Evolutionary conservation across 1,140 invertebrate species (phyloP), one percentile per base, ranked within the genome.

Genomic region (Cepaea nemoralis): DNA sequence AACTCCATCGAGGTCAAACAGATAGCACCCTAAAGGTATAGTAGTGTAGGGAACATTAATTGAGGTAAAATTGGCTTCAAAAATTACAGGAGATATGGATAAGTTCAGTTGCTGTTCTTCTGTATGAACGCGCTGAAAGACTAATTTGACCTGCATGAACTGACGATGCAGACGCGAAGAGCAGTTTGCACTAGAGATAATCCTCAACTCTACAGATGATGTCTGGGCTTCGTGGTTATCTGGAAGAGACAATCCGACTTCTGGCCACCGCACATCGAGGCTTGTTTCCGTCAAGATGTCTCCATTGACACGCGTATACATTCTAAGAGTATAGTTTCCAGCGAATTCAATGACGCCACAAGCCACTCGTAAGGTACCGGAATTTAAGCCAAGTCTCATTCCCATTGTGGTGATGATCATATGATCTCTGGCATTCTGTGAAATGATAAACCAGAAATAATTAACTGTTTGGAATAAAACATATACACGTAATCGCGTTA

Each of bases 291-390:
- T 75, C n/a, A 89, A 70, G 0, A 88, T 67, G 0, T 81, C 77
- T 22, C 88, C 87, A 40, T 82, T 81, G 40, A 78, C 71, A 39
- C 85, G 81, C 63, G 83, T 83, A 77, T 84, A 87, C 82, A 89
- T 82, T 59, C 83, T 80, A 12, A 86, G 77, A 1, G 76, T 45
- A 83, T 86, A 85, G 48, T 74, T 50, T 35, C 85, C 87, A n/a
- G 85, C 85, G 50, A 82, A 82, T 37, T 88, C 88, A 10, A 89
- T 66, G 33, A 85, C 69, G 1, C 88, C 88, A 79, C 88, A 89
- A 0, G 78, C 67, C 0, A 87, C 81, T 3, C 40, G 33, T 3
- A 85, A 77, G 8, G 39, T 81, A 40, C 86, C 86, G 0, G 78
- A 37, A 16, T 59, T 83, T 48, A 33, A 73, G 40, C 40, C 86